phyloP scores from a whole-genome alignment of 2,888 invertebrate genomes.

The Pyralis farinalis region DNA sequence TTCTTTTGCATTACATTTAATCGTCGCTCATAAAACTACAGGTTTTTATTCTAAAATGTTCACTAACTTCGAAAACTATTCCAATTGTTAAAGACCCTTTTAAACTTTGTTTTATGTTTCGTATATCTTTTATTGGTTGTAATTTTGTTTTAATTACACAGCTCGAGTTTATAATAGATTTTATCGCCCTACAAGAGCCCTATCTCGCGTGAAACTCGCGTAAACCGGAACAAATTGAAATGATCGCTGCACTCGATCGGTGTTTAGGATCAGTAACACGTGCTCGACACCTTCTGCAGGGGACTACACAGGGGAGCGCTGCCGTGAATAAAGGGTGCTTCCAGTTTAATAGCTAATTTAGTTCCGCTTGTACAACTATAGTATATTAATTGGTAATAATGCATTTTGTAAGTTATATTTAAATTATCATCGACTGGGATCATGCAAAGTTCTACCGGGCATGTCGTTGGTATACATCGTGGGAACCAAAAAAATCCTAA shows the following conservation, averaged over 20 bases:
- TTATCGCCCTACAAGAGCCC: conserved; percentile 41
- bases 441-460: too few species aligned
- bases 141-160: conserved; percentile 10
- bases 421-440: too few species aligned
- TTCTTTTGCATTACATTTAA: too few species aligned
- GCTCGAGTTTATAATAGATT: conserved; percentile 24
- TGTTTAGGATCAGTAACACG: conserved; percentile 66
- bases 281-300: conserved; percentile 64
- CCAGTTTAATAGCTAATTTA: conserved; percentile 60
- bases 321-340: conserved; percentile 45
- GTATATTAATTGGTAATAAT: conserved; percentile 42
- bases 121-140: background rate
- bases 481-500: too few species aligned
- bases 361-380: conserved; percentile 53
- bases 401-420: conserved; percentile 4
- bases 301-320: conserved; percentile 40
- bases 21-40: too few species aligned
- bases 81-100: background rate
- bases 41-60: too few species aligned
- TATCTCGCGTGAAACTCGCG: conserved; percentile 46
- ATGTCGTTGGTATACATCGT: too few species aligned
- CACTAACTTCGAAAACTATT: too few species aligned
- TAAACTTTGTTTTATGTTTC: background rate
- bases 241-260: conserved; percentile 43
- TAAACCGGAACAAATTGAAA: conserved; percentile 61